phyloP scores from a whole-genome alignment of 2,797 vertebrate genomes.

The Propithecus perrieri region DNA sequence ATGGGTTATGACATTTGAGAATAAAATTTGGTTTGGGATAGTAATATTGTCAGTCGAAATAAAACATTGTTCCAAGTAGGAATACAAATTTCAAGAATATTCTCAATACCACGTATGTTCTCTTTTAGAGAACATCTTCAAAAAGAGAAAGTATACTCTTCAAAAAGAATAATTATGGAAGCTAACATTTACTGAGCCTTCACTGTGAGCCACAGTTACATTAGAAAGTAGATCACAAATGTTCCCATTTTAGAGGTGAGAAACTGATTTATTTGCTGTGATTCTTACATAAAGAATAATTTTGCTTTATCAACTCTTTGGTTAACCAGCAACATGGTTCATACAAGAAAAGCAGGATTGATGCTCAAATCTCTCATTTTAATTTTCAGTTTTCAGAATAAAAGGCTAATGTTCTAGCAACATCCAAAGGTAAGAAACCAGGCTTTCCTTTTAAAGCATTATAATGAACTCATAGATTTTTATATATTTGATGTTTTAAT shows the following conservation, averaged over 20 bases:
- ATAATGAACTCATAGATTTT: background rate
- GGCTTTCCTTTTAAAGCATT: background rate
- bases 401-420: background rate
- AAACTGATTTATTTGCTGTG: background rate
- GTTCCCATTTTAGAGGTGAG: background rate
- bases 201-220: background rate
- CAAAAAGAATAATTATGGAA: background rate
- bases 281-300: background rate
- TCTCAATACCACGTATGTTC: background rate
- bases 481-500: background rate
- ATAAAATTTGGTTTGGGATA: background rate
- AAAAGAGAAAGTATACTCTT: background rate
- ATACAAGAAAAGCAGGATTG: background rate
- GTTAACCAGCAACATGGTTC: background rate
- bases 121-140: background rate
- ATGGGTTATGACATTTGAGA: background rate
- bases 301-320: background rate
- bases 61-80: constrained; percentile 2
- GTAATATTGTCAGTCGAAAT: background rate
- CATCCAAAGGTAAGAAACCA: background rate
- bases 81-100: constrained; percentile 21
- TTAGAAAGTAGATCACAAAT: background rate
- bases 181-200: background rate
- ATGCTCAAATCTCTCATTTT: background rate
- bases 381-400: constrained; percentile 1